Percentiles rank a stretch among this genome's conserved stretches.
Conservation (phyloP, 2,888 invertebrate genomes). For the Lottia scabra region DNA sequence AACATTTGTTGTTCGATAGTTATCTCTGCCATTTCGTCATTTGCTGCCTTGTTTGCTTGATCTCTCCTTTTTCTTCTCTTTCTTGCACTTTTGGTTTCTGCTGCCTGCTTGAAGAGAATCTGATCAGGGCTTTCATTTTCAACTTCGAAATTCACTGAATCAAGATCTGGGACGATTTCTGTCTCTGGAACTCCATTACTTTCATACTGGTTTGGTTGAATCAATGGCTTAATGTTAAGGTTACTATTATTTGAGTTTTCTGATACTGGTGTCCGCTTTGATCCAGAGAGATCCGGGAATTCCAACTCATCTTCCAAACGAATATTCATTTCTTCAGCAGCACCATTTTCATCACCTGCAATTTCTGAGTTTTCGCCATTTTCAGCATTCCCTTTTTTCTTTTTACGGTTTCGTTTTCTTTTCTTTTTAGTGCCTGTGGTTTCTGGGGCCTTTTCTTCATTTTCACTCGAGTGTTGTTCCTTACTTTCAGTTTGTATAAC, state of each 20-base stretch:
- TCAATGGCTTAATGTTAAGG: no score
- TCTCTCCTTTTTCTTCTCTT: conserved; percentile 63
- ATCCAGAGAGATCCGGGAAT: neutral
- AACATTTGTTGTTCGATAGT: conserved; percentile 66
- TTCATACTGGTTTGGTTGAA: no score
- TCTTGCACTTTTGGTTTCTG: conserved; percentile 43
- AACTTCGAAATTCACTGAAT: no score
- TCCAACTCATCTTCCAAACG: neutral
- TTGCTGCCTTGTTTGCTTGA: conserved; percentile 64
- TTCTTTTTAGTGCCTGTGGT: neutral
- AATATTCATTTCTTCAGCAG: neutral
- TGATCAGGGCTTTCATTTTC: no score
- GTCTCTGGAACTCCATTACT: no score
- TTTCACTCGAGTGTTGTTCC: neutral
- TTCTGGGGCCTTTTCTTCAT: neutral
- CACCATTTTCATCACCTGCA: neutral
- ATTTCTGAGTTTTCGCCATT: neutral
- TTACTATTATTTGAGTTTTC: no score
- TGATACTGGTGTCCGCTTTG: neutral
- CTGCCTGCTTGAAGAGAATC: neutral
- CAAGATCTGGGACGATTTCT: no score
- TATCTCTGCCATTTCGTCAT: conserved; percentile 67
- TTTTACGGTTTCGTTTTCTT: neutral
- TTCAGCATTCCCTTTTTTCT: neutral
- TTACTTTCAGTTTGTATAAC: neutral